Evolutionary conservation across 2,888 invertebrate genomes (phyloP).

Genomic region (Euphydryas editha): DNA sequence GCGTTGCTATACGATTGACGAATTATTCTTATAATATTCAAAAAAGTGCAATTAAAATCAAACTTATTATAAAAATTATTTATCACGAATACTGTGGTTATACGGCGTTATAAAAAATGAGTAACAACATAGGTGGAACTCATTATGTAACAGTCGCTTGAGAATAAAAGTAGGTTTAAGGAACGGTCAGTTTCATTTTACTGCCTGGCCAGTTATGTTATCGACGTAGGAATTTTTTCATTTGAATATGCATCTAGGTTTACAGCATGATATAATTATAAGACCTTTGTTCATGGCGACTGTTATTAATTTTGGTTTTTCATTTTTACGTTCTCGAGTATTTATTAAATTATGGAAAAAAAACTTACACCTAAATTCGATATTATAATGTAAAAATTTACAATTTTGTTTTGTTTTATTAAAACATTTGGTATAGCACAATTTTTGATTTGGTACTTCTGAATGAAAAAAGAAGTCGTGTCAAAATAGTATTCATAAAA

Average conservation of each 20-base stretch:
- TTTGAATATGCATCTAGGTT: not conserved
- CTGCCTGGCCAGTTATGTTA: not conserved
- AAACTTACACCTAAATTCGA: too few species aligned
- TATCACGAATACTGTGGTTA: not conserved
- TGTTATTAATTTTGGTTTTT: too few species aligned
- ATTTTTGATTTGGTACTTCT: too few species aligned
- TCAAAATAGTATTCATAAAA: too few species aligned
- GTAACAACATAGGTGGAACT: conserved; percentile 7
- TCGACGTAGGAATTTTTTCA: conserved; percentile 17
- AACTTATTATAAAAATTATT: too few species aligned
- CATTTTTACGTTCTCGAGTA: too few species aligned
- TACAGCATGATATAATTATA: not conserved
- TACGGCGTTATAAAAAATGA: not conserved
- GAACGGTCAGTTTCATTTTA: conserved; percentile 17
- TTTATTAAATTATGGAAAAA: too few species aligned
- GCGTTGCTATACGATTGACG: too few species aligned
- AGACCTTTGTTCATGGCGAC: not conserved
- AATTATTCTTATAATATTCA: not conserved
- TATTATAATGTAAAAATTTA: too few species aligned
- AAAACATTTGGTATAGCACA: not conserved
- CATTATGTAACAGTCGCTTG: conserved; percentile 1
- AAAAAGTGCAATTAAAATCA: not conserved
- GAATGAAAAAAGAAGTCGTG: too few species aligned
- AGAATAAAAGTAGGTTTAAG: conserved; percentile 19
- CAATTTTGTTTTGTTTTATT: not conserved